Conservation (phyloP, 2,888 invertebrate species). For the Microchrysa polita region DNA sequence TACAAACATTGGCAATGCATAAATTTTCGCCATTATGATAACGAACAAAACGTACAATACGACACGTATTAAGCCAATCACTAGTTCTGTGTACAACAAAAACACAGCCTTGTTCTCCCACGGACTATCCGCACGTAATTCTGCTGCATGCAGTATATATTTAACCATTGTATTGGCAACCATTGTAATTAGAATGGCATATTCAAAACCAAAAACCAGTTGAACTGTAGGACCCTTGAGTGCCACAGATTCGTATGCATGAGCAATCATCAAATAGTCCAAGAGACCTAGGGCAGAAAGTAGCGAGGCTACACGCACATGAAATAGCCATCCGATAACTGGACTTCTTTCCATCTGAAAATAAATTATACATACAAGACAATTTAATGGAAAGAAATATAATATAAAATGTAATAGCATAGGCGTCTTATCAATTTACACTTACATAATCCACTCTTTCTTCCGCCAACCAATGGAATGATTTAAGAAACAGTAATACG, state of each 20-base stretch:
- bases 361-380: conserved; percentile 27
- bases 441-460: conserved; percentile 99
- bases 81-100: conserved; percentile 93
- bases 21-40: conserved; percentile 95
- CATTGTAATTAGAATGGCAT: conserved; percentile 94
- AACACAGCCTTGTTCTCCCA: conserved; percentile 99
- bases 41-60: conserved; percentile 93
- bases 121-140: conserved; percentile 84
- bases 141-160: conserved; percentile 85
- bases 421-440: too few species aligned
- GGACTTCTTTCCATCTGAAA: conserved; percentile 98
- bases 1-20: conserved; percentile 97
- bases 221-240: conserved; percentile 96
- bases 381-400: neutral
- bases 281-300: conserved; percentile 81
- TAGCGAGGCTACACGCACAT: conserved; percentile 87
- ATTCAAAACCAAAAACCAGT: conserved; percentile 99
- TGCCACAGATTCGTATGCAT: conserved; percentile 93
- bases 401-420: neutral
- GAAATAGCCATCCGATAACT: conserved; percentile 94
- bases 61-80: conserved; percentile 87
- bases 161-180: conserved; percentile 93
- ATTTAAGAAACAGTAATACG: conserved; percentile 93
- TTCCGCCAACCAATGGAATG: conserved; percentile 99
- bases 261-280: conserved; percentile 89